phyloP scores from a whole-genome alignment of 23 tunicate genomes.

The Clavelina lepadiformis region DNA sequence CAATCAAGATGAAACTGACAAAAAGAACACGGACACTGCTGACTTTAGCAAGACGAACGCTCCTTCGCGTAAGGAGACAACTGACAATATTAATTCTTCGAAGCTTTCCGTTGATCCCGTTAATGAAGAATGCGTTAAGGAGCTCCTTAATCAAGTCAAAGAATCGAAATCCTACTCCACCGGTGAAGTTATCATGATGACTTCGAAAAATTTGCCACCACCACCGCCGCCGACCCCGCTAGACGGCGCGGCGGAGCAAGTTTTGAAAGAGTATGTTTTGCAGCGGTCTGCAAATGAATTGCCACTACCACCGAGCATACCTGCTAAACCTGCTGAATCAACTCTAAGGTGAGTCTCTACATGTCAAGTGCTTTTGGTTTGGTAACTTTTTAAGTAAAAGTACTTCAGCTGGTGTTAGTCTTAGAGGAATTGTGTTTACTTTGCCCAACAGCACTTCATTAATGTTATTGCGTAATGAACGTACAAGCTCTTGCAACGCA shows the following conservation, averaged over 20 bases:
- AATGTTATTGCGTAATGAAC: no score
- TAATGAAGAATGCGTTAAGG: background rate
- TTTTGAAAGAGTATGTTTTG: slow-evolving; percentile 7
- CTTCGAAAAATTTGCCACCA: slow-evolving; percentile 12
- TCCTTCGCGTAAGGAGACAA: no score
- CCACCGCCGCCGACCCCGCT: slow-evolving; percentile 37
- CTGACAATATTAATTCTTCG: no score
- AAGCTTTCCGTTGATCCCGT: background rate
- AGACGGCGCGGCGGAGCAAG: slow-evolving; percentile 33
- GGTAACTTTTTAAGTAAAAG: no score
- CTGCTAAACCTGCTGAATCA: background rate
- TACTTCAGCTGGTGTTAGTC: no score
- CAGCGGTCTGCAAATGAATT: background rate
- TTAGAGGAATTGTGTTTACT: no score
- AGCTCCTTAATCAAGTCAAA: slow-evolving; percentile 44
- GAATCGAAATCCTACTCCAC: background rate
- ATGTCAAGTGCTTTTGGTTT: no score
- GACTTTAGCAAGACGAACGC: no score
- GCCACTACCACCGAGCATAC: background rate
- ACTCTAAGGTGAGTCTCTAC: background rate
- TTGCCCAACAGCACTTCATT: no score
- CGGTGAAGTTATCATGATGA: background rate
- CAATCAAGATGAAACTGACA: no score
- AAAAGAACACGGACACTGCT: no score
- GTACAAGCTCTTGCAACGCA: no score